Evolutionary conservation across 2,797 vertebrate species (phyloP).

Genomic region (Allochrocebus solatus): DNA sequence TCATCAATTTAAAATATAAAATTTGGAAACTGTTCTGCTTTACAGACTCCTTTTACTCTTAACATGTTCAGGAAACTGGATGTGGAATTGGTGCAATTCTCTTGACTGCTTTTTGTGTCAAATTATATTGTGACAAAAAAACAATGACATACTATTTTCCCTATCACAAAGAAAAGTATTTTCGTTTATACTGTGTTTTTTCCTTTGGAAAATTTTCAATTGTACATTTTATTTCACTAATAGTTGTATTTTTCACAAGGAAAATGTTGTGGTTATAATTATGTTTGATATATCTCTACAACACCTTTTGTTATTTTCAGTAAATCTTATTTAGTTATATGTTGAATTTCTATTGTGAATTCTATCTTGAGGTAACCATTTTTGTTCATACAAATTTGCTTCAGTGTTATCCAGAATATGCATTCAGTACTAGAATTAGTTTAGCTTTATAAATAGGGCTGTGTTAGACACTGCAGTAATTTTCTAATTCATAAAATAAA

Average conservation of each 20-base stretch:
- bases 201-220: slow-evolving; percentile 85
- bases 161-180: slow-evolving; percentile 88
- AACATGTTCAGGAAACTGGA: slow-evolving; percentile 87
- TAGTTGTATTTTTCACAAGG: slow-evolving; percentile 98
- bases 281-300: slow-evolving; percentile 91
- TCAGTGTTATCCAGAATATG: slow-evolving; percentile 89
- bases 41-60: slow-evolving; percentile 89
- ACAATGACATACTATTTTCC: slow-evolving; percentile 92
- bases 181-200: slow-evolving; percentile 91
- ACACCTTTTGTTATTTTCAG: slow-evolving; percentile 89
- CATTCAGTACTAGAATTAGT: slow-evolving; percentile 88
- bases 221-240: slow-evolving; percentile 96
- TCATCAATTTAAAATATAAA: slow-evolving; percentile 82
- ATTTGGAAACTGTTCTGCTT: slow-evolving; percentile 88
- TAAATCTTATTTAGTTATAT: slow-evolving; percentile 90
- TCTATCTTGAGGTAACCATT: slow-evolving; percentile 87
- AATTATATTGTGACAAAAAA: slow-evolving; percentile 91
- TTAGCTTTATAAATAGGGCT: slow-evolving; percentile 90
- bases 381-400: slow-evolving; percentile 88
- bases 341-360: slow-evolving; percentile 90
- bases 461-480: slow-evolving; percentile 90
- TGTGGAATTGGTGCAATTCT: slow-evolving; percentile 92
- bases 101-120: slow-evolving; percentile 92
- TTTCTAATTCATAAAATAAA: slow-evolving; percentile 91
- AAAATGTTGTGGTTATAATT: slow-evolving; percentile 92